Base-by-base conservation (phyloP, 1,140 invertebrate species). In the Dinothrombium tinctorium region DNA sequence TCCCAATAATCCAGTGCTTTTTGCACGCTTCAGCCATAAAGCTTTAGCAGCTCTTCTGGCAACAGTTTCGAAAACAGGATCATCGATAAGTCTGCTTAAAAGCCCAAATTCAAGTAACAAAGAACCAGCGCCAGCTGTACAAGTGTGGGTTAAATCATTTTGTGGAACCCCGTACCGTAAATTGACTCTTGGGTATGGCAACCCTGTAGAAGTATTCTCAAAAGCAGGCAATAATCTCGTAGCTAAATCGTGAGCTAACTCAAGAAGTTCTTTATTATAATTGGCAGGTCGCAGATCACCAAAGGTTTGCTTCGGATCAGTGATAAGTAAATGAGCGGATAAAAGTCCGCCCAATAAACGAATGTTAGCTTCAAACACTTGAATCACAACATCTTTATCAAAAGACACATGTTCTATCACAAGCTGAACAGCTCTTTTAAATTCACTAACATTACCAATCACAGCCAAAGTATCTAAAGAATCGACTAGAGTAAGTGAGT, bases 251-350 rank as follows among this genome's bases (percentile, higher is more conserved):
- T 65, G 61, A 15, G 72, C 69, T 46, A 75, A 49, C 25, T 60
- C 51, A 3, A 74, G 52, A 3, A 74, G 56, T 53, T 74, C 67
- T 42, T 63, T 59, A 40, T 69, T 59, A 54, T 75, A 75, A 11
- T 62, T 59, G 20, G 50, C 40, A 39, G 68, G 64, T 20, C 48
- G 52, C 35, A 73, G 58, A 49, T 70, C 54, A 21, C 71, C 71
- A 57, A 73, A 69, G 15, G 66, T 63, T 48, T 69, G 54, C 7
- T 58, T 51, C 14, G 58, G 53, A 51, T 74, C 69, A 15, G 53
- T 63, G 28, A 73, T 69, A n/a, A 76, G 58, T 28, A 75, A 54
- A 55, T 75, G 73, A 33, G 71, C 66, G 19, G 72, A 74, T 37
- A 75, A 49, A 21, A 75, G 53, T 20, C 64, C 65, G 33, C 73